phyloP scores from a whole-genome alignment of 1,140 invertebrate species.

The Brachionus calyciflorus region DNA sequence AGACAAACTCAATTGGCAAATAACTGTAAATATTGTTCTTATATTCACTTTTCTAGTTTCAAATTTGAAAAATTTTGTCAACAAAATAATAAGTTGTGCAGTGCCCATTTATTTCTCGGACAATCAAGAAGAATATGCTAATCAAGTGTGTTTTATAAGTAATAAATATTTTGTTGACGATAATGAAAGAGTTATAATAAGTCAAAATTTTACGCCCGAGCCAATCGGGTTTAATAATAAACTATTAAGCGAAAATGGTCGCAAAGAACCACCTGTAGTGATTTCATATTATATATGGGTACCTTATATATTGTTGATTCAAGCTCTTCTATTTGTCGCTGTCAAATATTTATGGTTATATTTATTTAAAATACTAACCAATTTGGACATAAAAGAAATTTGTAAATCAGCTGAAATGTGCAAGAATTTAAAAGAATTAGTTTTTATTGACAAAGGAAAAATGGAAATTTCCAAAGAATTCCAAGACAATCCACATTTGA shows the following conservation, averaged over 20 bases:
- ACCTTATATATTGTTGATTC: conserved; percentile 23
- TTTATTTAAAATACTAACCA: neutral
- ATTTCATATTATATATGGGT: conserved; percentile 39
- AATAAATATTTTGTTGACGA: conserved; percentile 36
- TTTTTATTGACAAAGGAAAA: neutral
- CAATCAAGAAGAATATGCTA: conserved; percentile 46
- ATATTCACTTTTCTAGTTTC: conserved; percentile 29
- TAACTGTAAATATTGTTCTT: conserved; percentile 10
- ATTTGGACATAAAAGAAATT: conserved; percentile 25
- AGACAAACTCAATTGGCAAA: conserved; percentile 45
- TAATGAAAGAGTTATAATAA: neutral
- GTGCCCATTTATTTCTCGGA: conserved; percentile 43
- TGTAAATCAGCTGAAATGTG: conserved; percentile 24
- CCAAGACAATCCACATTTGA: neutral
- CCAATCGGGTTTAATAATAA: conserved; percentile 13
- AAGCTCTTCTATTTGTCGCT: neutral
- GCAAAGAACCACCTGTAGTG: neutral
- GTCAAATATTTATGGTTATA: conserved; percentile 20
- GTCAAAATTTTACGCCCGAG: conserved; percentile 14
- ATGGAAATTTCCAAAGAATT: neutral
- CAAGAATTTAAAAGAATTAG: neutral
- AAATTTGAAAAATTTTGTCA: conserved; percentile 28
- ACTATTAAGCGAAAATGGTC: neutral
- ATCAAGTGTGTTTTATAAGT: conserved; percentile 28
- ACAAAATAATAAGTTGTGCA: conserved; percentile 41